Evolutionary conservation across 2,113 vertebrate genomes (phyloP), one percentile per base, ranked within the genome.

Genomic region (Takifugu flavidus): DNA sequence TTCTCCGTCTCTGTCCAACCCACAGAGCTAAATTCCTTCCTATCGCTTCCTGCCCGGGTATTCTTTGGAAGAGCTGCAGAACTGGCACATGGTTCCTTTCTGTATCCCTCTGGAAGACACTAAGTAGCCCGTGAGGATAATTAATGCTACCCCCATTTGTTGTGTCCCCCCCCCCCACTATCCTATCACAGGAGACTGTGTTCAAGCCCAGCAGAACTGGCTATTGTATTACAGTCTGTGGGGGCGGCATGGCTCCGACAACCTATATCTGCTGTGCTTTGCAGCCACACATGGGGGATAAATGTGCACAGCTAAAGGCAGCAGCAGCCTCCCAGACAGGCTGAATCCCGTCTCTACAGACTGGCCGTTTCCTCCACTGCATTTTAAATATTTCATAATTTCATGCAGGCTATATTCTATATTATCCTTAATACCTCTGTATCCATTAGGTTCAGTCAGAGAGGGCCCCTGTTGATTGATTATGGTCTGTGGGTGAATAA

Each of bases 141-240:
- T 82, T 75, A 84, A 73, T 74, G 31, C 39, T 55, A 62, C 51
- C 2, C n/a, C 49, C 74, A 44, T 65, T 54, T 62, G 34, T 53
- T 2, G 1, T 13, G 13, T 10, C 6, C 14, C 13, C 26, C 67
- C 68, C 67, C 54, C 52, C 52, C n/a, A 25, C 46, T 54, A 34
- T 42, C 56, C 49, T 42, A 56, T 70, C 68, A 47, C 47, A 20
- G 47, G 6, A 8, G 2, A n/a, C 15, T 47, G 13, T 65, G 13
- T 53, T 54, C 27, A 46, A 57, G 39, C 10, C 43, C 6, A 14
- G 20, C n/a, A 62, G 45, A 76, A 67, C 60, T 12, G 44, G 28
- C 52, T 39, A 51, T 53, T 75, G 53, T 61, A 63, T 74, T 57
- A 56, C 55, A 50, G 27, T 59, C 45, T 14, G 15, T 3, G 2